Base-by-base conservation (phyloP, 2,888 invertebrate genomes). In the Drosophila parthenogenetica region DNA sequence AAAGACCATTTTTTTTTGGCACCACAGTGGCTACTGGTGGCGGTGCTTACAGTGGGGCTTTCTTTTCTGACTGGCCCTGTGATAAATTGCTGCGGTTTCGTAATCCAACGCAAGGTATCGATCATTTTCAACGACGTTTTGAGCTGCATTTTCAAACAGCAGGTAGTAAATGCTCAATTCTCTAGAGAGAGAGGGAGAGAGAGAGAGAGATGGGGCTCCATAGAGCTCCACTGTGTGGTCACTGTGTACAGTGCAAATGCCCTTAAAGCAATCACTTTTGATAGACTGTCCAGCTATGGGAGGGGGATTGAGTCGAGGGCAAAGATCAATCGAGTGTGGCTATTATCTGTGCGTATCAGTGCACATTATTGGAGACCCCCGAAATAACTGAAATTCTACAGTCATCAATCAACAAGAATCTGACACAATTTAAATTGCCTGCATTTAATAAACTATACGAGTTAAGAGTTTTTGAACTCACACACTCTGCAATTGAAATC, bases 361-460 rank as follows among this genome's bases (percentile, higher is more conserved):
- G 37, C 61, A 64, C 51, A 67, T 68, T 72, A 60, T 62, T 73
- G 58, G 66, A 54, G 60, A 59, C 49, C 45, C 37, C 60, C 50
- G 64, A 63, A 50, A 35, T 45, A 69, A 49, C 40, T 22, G 39
- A 58, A 58, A 72, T 76, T 72, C 72, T 74, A 54, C 68, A 79
- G 81, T 84, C 89, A 86, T 86, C 86, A 87, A 86, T 86, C 86
- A 86, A 84, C 80, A 57, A 70, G 83, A 80, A 71, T 55, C 74
- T 81, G 81, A 79, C 79, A 79, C 72, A 75, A 84, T 84, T 82
- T 73, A 72, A 85, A 86, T 85, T 84, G 82, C 74, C 80, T 87
- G 85, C 85, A 79, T 77, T 73, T 57, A 67, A 83, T 63, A 73
- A 54, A 32, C 32, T 46, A 42, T 58, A 16, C 25, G 49, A 48